Evolutionary conservation across 2,888 invertebrate species (phyloP).

Genomic region (Trachelus troglodyta): DNA sequence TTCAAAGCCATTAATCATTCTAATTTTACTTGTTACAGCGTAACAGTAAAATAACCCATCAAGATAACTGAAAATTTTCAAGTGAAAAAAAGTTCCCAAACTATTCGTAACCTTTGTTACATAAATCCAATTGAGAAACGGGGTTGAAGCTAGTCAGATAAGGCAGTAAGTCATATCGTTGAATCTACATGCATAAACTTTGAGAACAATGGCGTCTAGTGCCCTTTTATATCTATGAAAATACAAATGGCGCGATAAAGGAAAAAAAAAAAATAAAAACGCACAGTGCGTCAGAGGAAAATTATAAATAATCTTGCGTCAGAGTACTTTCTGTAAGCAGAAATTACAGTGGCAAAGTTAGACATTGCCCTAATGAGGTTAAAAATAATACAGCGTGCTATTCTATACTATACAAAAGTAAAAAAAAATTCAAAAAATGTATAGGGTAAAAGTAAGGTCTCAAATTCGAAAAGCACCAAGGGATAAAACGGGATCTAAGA

Average conservation of each 20-base stretch:
- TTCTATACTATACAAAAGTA: too few species aligned
- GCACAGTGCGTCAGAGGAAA: slow-evolving; percentile 7
- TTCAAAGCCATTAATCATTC: neutral
- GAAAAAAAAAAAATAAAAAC: slow-evolving; percentile 15
- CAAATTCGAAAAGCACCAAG: neutral
- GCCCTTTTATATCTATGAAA: neutral
- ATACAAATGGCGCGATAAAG: neutral
- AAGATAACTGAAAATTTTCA: neutral
- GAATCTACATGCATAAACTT: slow-evolving; percentile 41
- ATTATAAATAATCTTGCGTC: slow-evolving; percentile 1
- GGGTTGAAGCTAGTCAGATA: slow-evolving; percentile 26
- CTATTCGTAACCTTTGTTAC: neutral
- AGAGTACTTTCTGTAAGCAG: neutral
- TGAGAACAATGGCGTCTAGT: slow-evolving; percentile 21
- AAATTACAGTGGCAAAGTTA: too few species aligned
- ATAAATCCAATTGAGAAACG: neutral
- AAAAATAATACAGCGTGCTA: neutral
- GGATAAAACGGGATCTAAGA: neutral
- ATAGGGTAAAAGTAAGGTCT: neutral
- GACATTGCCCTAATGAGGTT: neutral
- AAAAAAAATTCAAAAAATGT: too few species aligned
- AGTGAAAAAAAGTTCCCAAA: neutral
- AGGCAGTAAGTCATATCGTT: slow-evolving; percentile 35
- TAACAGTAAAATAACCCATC: neutral
- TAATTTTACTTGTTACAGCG: neutral